Evolutionary conservation across 2,113 vertebrate species (phyloP).

Genomic region (Gobio gobio): DNA sequence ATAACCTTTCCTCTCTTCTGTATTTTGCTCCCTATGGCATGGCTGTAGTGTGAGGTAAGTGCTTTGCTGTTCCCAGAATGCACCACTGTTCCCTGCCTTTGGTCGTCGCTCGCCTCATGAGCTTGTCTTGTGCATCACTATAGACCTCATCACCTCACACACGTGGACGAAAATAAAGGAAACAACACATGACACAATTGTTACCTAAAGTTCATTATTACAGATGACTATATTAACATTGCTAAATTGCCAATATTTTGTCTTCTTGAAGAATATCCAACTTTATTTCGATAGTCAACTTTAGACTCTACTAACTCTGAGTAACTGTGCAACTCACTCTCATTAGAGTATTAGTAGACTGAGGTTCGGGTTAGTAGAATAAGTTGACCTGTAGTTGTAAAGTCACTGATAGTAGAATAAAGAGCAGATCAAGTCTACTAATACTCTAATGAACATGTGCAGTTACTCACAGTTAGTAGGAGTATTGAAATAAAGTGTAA

Average conservation of each 20-base stretch:
- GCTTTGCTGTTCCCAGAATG: conserved; percentile 74
- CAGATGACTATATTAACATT: background rate
- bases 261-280: background rate
- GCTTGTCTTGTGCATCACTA: conserved; percentile 45
- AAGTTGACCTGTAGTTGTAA: too few relatives aligned
- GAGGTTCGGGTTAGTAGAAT: too few relatives aligned
- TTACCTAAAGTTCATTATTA: background rate
- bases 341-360: too few relatives aligned
- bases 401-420: too few relatives aligned
- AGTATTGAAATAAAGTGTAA: too few relatives aligned
- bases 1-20: conserved; percentile 99
- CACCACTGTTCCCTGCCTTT: conserved; percentile 55
- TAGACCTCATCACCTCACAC: conserved; percentile 35
- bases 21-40: conserved; percentile 98
- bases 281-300: too few relatives aligned
- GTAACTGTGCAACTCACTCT: too few relatives aligned
- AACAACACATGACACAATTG: background rate
- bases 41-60: conserved; percentile 99
- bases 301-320: too few relatives aligned
- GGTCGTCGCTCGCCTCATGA: conserved; percentile 2
- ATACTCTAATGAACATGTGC: too few relatives aligned
- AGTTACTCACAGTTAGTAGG: too few relatives aligned
- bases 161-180: background rate
- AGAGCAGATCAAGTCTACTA: too few relatives aligned
- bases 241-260: background rate